A percentile compares a stretch with the other conserved stretches of the same genome.
Evolutionary conservation across 1,140 invertebrate genomes (phyloP).

Genomic region (Physella acuta): DNA sequence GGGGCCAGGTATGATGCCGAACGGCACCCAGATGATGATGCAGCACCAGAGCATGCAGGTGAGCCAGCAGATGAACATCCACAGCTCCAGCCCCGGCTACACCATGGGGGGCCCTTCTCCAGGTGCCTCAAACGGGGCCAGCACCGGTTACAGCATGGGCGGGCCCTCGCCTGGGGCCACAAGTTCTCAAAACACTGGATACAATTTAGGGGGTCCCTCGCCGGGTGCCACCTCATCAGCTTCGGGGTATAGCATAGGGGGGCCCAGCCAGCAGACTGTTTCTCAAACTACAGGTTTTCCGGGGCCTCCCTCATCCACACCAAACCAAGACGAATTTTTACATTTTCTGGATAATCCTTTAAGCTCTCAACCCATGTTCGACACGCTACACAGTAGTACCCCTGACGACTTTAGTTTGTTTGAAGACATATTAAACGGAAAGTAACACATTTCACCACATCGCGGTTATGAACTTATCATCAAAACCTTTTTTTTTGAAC

Average conservation of each 20-base stretch:
- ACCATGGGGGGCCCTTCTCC: constrained; percentile 16
- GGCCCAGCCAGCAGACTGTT: constrained; percentile 19
- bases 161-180: constrained; percentile 24
- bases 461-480: too few relatives aligned
- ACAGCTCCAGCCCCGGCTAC: constrained; percentile 8
- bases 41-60: constrained; percentile 51
- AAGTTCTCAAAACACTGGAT: background rate
- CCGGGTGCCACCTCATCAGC: constrained; percentile 11
- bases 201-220: constrained; percentile 7
- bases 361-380: constrained; percentile 39
- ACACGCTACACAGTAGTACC: constrained; percentile 41
- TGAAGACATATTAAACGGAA: constrained; percentile 42
- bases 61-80: constrained; percentile 39
- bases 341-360: constrained; percentile 48
- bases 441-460: too few relatives aligned
- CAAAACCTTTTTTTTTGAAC: too few relatives aligned
- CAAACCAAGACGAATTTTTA: constrained; percentile 48
- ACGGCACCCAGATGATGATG: constrained; percentile 45
- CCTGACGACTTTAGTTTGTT: constrained; percentile 39
- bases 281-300: constrained; percentile 13
- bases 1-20: constrained; percentile 33
- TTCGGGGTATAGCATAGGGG: constrained; percentile 24
- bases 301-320: constrained; percentile 16
- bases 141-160: constrained; percentile 27
- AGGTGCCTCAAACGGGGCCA: background rate